phyloP scores from a whole-genome alignment of 2,113 vertebrate genomes.

The Atrichornis clamosus region DNA sequence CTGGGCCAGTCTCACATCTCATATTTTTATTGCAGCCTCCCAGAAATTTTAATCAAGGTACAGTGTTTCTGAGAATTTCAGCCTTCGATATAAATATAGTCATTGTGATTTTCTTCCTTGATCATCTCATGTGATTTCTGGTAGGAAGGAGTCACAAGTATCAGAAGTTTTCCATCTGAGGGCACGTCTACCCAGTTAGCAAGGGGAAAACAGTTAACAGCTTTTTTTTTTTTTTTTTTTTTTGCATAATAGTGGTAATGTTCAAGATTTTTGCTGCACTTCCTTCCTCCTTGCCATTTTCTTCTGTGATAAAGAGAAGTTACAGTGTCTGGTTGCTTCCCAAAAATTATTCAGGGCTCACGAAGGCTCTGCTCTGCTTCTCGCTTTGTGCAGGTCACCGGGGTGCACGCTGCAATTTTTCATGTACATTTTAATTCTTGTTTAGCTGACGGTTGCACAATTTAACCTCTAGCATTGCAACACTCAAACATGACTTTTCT shows the following conservation, averaged over 20 bases:
- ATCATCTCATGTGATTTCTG: constrained; percentile 88
- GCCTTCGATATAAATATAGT: constrained; percentile 78
- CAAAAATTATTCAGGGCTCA: constrained; percentile 62
- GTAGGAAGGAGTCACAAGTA: constrained; percentile 85
- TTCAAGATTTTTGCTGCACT: constrained; percentile 78
- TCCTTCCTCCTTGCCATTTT: constrained; percentile 83
- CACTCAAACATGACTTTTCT: not conserved
- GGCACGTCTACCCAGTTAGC: constrained; percentile 69
- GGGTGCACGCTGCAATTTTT: not conserved
- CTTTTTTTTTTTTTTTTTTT: constrained; percentile 17
- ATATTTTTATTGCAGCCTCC: constrained; percentile 77
- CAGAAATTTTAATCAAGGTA: constrained; percentile 83
- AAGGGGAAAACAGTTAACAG: constrained; percentile 72
- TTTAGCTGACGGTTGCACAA: constrained; percentile 33
- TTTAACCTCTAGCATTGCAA: constrained; percentile 7
- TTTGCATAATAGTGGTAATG: constrained; percentile 75
- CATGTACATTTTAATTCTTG: not conserved
- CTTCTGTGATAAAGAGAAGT: constrained; percentile 76
- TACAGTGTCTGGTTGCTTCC: constrained; percentile 63
- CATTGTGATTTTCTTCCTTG: constrained; percentile 82
- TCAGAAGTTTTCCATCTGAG: constrained; percentile 86
- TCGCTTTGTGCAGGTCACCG: not conserved
- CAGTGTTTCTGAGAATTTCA: constrained; percentile 89
- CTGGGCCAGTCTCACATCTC: constrained; percentile 62
- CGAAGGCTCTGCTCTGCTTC: not conserved